A percentile compares a stretch with the other conserved stretches of the same genome.
phyloP scores from a whole-genome alignment of 1,140 invertebrate genomes.

The Drosophila varians region DNA sequence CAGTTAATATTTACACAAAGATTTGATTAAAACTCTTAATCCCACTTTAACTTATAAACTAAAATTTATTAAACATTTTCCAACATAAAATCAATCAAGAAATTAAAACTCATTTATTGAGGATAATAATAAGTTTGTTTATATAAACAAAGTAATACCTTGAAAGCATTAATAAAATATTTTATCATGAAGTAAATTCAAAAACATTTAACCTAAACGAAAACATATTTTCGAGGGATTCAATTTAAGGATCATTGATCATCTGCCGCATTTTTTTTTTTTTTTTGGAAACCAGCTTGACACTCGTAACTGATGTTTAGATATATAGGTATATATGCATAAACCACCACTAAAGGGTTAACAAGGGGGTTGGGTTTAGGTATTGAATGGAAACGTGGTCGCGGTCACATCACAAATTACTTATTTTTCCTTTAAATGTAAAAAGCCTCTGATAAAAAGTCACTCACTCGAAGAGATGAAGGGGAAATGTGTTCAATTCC shows the following conservation, averaged over 20 bases:
- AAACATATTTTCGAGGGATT: background rate
- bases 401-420: slow-evolving; percentile 26
- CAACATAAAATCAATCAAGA: too few species aligned
- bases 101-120: too few species aligned
- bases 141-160: too few species aligned
- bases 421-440: background rate
- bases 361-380: slow-evolving; percentile 32
- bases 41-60: too few species aligned
- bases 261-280: slow-evolving; percentile 35
- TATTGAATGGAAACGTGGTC: slow-evolving; percentile 33
- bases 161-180: too few species aligned
- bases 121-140: background rate
- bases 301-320: slow-evolving; percentile 6
- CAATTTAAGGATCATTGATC: slow-evolving; percentile 23
- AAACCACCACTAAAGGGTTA: slow-evolving; percentile 24
- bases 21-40: too few species aligned
- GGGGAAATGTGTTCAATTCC: slow-evolving; percentile 37
- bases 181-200: background rate
- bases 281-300: slow-evolving; percentile 22
- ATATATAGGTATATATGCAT: slow-evolving; percentile 2
- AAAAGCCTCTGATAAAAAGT: background rate
- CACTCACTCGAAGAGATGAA: slow-evolving; percentile 23
- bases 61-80: too few species aligned
- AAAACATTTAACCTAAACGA: background rate
- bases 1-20: too few species aligned